Evolutionary conservation across 2,888 invertebrate species (phyloP), one percentile per base, ranked within the genome.

Genomic region (Cremastinae sp.): DNA sequence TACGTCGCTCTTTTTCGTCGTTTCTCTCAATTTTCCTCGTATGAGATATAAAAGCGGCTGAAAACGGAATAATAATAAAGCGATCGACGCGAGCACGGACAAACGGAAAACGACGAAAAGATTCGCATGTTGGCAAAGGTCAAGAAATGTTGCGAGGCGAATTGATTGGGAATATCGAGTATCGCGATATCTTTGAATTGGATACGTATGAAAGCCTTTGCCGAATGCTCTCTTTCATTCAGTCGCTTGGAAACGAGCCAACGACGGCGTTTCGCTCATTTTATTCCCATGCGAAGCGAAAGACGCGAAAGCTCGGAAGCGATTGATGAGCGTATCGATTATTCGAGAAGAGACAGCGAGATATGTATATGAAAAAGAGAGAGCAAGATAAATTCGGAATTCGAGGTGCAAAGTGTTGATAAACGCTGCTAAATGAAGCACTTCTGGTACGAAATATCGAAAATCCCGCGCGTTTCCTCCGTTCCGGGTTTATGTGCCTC

Each of bases 191-290:
- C 16, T 16, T 36, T 16, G n/a, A n/a, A 62, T 36, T n/a, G 3
- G 20, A 38, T 36, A 20, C 38, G 12, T 4, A 43, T 14, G 16
- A 51, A 28, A 41, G 41, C 41, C 59, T 18, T 18, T 34, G 49
- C 3, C 41, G n/a, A 47, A 12, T n/a, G 3, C 45, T 51, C 10
- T 20, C 51, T 54, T 68, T 66, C 45, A 59, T 16, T 47, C 66
- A n/a, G 38, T 66, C 72, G 61, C 56, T 72, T 68, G 68, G 62
- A 51, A 53, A 51, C 10, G 43, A 62, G 56, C 66, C 75, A 75
- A 54, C 53, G 20, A 41, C 54, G 36, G 61, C 4, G 9, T 66
- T 49, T 56, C 36, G 12, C 38, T 34, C 14, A 18, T 49, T 49
- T 38, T 54, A 56, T 36, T 8, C 36, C 3, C 10, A 49, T 5